Evolutionary conservation across 2,888 invertebrate genomes (phyloP), one percentile per base, ranked within the genome.

Genomic region (Pristionchus japonicus): DNA sequence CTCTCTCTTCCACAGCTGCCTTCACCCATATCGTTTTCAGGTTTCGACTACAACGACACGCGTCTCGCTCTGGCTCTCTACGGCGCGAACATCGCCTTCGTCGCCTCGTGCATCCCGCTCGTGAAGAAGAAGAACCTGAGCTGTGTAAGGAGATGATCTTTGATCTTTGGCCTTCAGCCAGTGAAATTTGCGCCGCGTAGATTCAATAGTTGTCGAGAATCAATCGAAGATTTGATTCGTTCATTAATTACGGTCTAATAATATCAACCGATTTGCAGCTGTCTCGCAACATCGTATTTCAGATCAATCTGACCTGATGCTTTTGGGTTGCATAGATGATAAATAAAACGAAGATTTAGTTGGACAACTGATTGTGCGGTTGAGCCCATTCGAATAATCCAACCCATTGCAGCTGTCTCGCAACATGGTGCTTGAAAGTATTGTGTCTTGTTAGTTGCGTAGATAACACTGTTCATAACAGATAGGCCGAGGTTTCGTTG

Each of bases 11-110:
- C 49, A 13, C 31, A 17, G n/a, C n/a, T n/a, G n/a, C n/a, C n/a
- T n/a, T n/a, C n/a, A n/a, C n/a, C n/a, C n/a, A n/a, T n/a, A n/a
- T n/a, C n/a, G n/a, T n/a, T n/a, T n/a, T 20, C 49, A 49, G 82
- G 93, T 13, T 93, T 93, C 89, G 93, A 92, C 89, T 92, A 93
- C 90, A 91, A 91, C 64, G 93, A 93, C 89, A 93, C 93, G 6
- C 91, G 91, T 31, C 80, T 91, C 67, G 93, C 93, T 34, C 89
- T 93, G 67, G 91, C 90, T 20, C 87, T 93, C 52, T 93, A 92
- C 86, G 93, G 93, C 82, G 88, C 91, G 20, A 93, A 91, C 43
- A 31, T 93, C 15, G 90, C 89, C n/a, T 34, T 91, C 70, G 92
- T 91, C 11, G 37, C 90, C 15, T 88, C 91, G 67, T 89, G 91